These are phyloP conservation scores for Theristicus caerulescens DNA, from an alignment of 2,113 vertebrate genomes.

Conservation along the genomic window DNA sequence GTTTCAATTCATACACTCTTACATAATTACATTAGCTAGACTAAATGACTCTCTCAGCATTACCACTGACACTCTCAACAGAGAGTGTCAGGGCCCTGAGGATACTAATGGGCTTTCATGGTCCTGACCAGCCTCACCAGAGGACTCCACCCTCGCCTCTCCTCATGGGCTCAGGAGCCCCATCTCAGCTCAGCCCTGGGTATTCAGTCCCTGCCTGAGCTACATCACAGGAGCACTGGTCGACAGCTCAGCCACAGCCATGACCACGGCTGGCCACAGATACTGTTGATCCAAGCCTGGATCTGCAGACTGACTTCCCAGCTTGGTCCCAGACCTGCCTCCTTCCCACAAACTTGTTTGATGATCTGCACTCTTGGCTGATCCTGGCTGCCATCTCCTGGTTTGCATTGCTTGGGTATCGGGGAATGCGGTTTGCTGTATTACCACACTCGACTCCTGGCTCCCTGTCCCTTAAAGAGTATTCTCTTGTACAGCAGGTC, in stretches of 20 bases:
- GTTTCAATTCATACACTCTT: background rate
- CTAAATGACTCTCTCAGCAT: background rate
- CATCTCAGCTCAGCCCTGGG: background rate
- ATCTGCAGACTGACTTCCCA: background rate
- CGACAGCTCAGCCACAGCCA: fast-evolving
- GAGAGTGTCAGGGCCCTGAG: background rate
- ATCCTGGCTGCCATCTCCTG: background rate
- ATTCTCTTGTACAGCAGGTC: background rate
- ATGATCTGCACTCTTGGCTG: background rate
- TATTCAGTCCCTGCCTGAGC: background rate
- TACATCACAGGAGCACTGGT: background rate
- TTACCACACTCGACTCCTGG: background rate
- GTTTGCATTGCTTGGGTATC: background rate
- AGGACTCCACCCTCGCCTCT: background rate
- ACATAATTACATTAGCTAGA: background rate
- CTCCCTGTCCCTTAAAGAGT: background rate
- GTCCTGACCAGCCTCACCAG: background rate
- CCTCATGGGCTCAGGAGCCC: no score
- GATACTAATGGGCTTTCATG: background rate
- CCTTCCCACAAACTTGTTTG: background rate
- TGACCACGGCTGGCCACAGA: background rate
- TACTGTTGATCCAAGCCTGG: background rate
- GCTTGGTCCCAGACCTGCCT: background rate
- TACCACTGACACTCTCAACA: background rate
- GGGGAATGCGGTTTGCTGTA: fast-evolving